Conservation (phyloP, 30 jellyfish, hydroid and myxozoan species). For the Pseudorhiza aurosa region DNA sequence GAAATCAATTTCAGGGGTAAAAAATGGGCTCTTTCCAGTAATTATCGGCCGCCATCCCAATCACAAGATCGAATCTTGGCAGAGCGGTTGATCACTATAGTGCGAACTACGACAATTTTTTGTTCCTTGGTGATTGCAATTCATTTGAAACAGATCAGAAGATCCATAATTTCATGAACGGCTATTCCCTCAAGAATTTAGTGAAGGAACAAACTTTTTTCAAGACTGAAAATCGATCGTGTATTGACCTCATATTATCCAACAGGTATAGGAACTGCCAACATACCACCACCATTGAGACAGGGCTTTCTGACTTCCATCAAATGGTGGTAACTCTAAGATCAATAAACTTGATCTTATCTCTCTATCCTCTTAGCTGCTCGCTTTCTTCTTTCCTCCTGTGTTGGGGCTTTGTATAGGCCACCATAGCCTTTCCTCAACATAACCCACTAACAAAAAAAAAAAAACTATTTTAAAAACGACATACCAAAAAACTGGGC, state of each 20-base stretch:
- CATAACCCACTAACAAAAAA: too few species aligned
- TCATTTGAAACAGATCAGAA: neutral
- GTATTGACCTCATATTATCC: slow-evolving; percentile 4
- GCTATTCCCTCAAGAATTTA: neutral
- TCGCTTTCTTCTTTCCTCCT: too few species aligned
- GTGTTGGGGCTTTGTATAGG: too few species aligned
- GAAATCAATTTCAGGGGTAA: neutral
- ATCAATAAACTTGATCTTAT: too few species aligned
- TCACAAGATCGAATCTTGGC: neutral
- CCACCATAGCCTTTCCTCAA: too few species aligned
- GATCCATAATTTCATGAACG: neutral
- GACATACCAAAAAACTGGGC: neutral
- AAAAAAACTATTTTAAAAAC: too few species aligned
- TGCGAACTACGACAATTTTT: neutral
- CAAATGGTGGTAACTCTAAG: neutral
- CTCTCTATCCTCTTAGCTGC: too few species aligned
- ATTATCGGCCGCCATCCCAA: neutral
- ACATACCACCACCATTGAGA: neutral
- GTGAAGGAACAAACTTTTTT: neutral
- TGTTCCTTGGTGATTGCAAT: neutral
- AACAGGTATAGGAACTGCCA: neutral
- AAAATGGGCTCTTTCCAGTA: neutral
- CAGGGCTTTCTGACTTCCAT: slow-evolving; percentile 5
- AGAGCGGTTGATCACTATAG: neutral
- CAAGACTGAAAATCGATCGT: neutral